phyloP scores from a whole-genome alignment of 1,140 invertebrate species.

The Drosophila repleta region DNA sequence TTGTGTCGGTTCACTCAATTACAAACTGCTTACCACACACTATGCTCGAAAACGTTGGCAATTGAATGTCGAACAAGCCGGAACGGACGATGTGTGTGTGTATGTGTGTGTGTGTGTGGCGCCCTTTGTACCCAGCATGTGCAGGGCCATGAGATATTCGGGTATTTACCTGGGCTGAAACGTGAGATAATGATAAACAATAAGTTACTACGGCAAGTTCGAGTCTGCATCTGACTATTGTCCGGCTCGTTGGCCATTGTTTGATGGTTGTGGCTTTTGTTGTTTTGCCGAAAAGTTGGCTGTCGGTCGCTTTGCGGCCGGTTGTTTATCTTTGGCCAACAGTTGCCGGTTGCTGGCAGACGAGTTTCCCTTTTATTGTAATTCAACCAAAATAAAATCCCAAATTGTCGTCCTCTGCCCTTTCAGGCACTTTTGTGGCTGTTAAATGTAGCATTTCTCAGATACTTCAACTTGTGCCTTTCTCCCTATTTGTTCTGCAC shows the following conservation, averaged over 20 bases:
- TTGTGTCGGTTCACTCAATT: slow-evolving; percentile 39
- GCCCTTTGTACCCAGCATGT: slow-evolving; percentile 28
- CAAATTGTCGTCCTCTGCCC: slow-evolving; percentile 34
- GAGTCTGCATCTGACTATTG: slow-evolving; percentile 6
- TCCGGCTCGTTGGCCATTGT: slow-evolving; percentile 50
- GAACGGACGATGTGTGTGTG: not conserved
- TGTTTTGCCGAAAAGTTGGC: slow-evolving; percentile 42
- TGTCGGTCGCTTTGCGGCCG: slow-evolving; percentile 12
- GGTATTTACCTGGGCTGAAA: slow-evolving; percentile 31
- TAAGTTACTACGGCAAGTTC: not conserved
- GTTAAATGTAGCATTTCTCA: slow-evolving; percentile 27
- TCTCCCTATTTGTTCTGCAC: slow-evolving; percentile 4
- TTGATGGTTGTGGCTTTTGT: slow-evolving; percentile 52
- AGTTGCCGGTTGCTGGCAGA: slow-evolving; percentile 26
- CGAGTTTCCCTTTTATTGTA: slow-evolving; percentile 44
- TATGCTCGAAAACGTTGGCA: slow-evolving; percentile 26
- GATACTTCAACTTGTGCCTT: slow-evolving; percentile 9
- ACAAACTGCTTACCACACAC: slow-evolving; percentile 58
- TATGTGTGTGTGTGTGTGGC: not conserved
- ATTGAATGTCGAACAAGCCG: slow-evolving; percentile 27
- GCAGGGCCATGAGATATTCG: slow-evolving; percentile 29
- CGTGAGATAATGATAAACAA: slow-evolving; percentile 28
- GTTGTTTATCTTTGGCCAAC: slow-evolving; percentile 50
- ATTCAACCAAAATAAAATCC: slow-evolving; percentile 46
- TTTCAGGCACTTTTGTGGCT: slow-evolving; percentile 37